phyloP scores from a whole-genome alignment of 2,797 vertebrate genomes.

The Sebastes miniatus region DNA sequence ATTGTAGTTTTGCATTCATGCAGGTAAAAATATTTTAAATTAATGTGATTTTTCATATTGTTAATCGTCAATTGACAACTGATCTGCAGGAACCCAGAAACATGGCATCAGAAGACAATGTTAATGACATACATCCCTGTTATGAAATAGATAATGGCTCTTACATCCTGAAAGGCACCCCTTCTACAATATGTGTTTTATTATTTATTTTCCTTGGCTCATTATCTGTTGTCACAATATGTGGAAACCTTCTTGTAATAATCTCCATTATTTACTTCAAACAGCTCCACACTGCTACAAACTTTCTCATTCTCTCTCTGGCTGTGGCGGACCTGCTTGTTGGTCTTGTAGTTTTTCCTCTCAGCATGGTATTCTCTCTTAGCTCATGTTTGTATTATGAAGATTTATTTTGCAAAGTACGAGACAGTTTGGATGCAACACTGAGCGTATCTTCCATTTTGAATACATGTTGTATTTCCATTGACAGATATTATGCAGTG shows the following conservation, averaged over 20 bases:
- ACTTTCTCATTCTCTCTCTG: conserved; percentile 9
- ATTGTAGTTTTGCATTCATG: too few relatives aligned
- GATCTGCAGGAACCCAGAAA: neutral
- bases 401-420: conserved; percentile 70
- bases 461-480: conserved; percentile 75
- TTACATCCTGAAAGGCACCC: neutral
- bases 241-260: conserved; percentile 14
- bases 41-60: too few relatives aligned
- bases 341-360: neutral
- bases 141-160: neutral
- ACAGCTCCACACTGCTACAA: conserved; percentile 29
- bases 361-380: conserved; percentile 19
- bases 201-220: neutral
- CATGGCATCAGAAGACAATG: neutral
- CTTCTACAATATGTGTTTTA: neutral
- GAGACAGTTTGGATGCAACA: conserved; percentile 72
- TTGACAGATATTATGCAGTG: conserved; percentile 81
- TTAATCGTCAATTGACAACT: neutral
- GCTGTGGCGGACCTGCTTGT: conserved; percentile 10
- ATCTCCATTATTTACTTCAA: conserved; percentile 19
- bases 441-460: conserved; percentile 79
- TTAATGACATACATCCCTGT: conserved; percentile 16
- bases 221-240: neutral
- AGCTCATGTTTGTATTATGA: conserved; percentile 77
- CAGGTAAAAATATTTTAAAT: too few relatives aligned